phyloP scores from a whole-genome alignment of 2,113 vertebrate species.

The Polypterus bichir region DNA sequence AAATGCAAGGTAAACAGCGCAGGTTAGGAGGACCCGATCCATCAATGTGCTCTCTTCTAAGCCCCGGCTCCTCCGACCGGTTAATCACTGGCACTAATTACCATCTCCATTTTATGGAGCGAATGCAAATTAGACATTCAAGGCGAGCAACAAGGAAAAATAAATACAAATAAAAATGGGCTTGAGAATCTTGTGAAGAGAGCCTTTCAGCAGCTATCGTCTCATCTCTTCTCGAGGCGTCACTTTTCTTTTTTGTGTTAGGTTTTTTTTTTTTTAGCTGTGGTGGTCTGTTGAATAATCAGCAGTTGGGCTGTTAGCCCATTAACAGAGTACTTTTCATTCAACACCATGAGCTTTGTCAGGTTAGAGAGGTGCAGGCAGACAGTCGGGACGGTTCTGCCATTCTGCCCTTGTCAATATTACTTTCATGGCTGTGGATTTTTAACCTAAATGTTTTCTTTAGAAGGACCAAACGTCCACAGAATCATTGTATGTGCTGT shows the following conservation, averaged over 20 bases:
- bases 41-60: slow-evolving; percentile 59
- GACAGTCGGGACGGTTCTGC: too few species aligned
- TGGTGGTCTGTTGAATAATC: accelerated
- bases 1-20: slow-evolving; percentile 44
- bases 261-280: accelerated
- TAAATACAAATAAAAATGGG: slow-evolving; percentile 1
- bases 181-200: not conserved
- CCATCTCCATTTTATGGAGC: slow-evolving; percentile 34
- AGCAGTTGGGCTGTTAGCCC: not conserved
- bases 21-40: slow-evolving; percentile 38
- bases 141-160: not conserved
- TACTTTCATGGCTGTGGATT: too few species aligned
- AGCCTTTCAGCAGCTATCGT: too few species aligned
- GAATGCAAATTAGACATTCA: slow-evolving; percentile 51
- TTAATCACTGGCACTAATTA: slow-evolving; percentile 75
- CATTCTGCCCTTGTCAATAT: too few species aligned
- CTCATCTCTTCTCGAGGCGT: too few species aligned
- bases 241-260: too few species aligned
- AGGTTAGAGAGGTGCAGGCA: too few species aligned
- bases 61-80: slow-evolving; percentile 49
- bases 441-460: too few species aligned
- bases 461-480: too few species aligned
- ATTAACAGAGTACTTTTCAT: slow-evolving; percentile 29
- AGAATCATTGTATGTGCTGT: too few species aligned
- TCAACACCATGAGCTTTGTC: slow-evolving; percentile 18